Base-by-base conservation (phyloP, 2,888 invertebrate species). In the Danaus chrysippus region DNA sequence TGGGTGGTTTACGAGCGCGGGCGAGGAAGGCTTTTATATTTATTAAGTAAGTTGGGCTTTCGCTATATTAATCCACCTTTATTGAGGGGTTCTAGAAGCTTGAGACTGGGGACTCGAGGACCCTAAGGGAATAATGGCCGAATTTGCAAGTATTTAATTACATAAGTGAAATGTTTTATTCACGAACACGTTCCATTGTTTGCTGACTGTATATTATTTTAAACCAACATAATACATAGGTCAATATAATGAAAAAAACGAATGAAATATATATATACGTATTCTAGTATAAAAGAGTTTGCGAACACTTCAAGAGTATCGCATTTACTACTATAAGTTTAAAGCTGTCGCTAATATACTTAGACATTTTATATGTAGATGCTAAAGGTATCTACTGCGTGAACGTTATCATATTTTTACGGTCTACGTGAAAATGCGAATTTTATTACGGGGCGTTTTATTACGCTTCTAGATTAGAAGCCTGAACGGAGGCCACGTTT, bases 21-120 rank as follows among this genome's bases (percentile, higher is more conserved):
- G 87, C 77, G 87, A 86, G 81, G 88, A 88, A 90, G 86, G 88
- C 91, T 91, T 91, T 91, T 91, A 91, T 91, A 91, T 91, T 91
- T 91, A 91, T 91, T 91, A 91, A 91, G 90, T 91, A 91, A 91
- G 91, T 91, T 91, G 86, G 88, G 89, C 89, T 90, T 89, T 91
- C 76, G 88, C 78, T 79, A 82, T 84, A 91, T 90, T 91, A 91
- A 90, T 89, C 90, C 88, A 90, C 89, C 90, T 90, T 90, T 88
- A 88, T 87, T 77, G 82, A 81, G 84, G 86, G 86, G 83, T 75
- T 75, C 82, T 79, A 81, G 84, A 83, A 83, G 84, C 79, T 82
- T 81, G 80, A 73, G 64, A 64, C 60, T 58, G 60, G 63, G 61
- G 64, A 64, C 49, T 63, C 62, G 63, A 66, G 65, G 64, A 65